Evolutionary conservation across 2,888 invertebrate species (phyloP).

Genomic region (Amphipoea oculea): DNA sequence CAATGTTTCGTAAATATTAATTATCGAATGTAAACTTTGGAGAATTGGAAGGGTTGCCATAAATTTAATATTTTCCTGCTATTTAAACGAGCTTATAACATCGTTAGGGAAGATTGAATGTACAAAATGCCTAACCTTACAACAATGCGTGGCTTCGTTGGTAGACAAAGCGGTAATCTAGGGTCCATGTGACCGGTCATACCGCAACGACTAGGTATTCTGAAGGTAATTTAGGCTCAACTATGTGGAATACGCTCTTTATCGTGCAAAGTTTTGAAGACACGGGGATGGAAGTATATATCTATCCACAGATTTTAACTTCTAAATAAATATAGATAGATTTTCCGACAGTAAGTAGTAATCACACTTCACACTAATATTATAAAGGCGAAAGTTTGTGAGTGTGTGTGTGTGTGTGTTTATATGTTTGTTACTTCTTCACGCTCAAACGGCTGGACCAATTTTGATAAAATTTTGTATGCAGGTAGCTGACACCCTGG

Average conservation of each 20-base stretch:
- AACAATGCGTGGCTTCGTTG: constrained; percentile 25
- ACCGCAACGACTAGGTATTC: neutral
- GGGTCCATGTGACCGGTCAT: constrained; percentile 25
- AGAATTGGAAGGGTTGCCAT: constrained; percentile 23
- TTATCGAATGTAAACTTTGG: constrained; percentile 27
- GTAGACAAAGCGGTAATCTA: constrained; percentile 25
- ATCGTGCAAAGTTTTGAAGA: neutral
- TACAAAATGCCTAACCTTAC: constrained; percentile 23
- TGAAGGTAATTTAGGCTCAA: neutral
- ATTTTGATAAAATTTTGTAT: no score
- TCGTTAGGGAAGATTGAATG: neutral
- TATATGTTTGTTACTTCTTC: no score
- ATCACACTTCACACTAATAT: no score
- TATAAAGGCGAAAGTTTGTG: no score
- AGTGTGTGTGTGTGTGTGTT: no score
- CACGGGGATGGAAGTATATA: no score
- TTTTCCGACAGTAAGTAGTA: no score
- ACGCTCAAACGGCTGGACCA: no score
- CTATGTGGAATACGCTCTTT: constrained; percentile 13
- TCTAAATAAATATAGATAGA: no score
- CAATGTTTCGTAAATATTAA: constrained; percentile 23
- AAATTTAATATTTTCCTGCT: constrained; percentile 16
- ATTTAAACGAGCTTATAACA: neutral
- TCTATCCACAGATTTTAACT: no score
- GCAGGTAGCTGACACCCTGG: no score